A percentile compares a stretch with the other conserved stretches of the same genome.
Conservation (phyloP, 2,797 vertebrate species). For the Pseudochirops cupreus region DNA sequence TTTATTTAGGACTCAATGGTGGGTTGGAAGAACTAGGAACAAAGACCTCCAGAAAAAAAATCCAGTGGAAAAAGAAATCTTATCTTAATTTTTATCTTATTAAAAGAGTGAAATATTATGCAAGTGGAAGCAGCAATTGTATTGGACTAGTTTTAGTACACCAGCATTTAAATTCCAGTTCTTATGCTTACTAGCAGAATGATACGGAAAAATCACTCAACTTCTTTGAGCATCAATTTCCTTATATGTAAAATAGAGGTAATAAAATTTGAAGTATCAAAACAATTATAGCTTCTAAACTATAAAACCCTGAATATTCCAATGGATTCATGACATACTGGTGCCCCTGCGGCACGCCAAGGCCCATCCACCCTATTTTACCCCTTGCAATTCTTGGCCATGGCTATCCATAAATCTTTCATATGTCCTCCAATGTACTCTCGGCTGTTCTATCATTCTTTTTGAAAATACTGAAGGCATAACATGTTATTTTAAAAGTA, state of each 20-base stretch:
- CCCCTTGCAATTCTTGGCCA: not conserved
- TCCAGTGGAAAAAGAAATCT: not conserved
- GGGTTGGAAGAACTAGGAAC: slow-evolving; percentile 42
- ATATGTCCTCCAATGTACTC: not conserved
- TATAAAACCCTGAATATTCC: not conserved
- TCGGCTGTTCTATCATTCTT: not conserved
- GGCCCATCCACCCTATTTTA: not conserved
- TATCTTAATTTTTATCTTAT: too few relatives aligned
- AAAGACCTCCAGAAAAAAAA: slow-evolving; percentile 39
- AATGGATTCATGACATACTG: not conserved
- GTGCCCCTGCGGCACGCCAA: not conserved
- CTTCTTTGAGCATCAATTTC: too few relatives aligned
- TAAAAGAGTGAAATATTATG: too few relatives aligned
- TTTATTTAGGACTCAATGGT: slow-evolving; percentile 41
- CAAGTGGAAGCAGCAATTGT: too few relatives aligned
- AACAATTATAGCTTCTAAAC: too few relatives aligned
- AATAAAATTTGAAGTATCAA: not conserved
- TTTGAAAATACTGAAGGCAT: not conserved
- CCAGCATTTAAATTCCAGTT: too few relatives aligned
- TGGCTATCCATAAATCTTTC: not conserved
- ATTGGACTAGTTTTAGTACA: too few relatives aligned
- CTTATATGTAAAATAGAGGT: not conserved
- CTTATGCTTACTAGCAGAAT: too few relatives aligned
- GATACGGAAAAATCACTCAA: too few relatives aligned
- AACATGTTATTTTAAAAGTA: not conserved